These are phyloP conservation scores for Lepus townsendii DNA, from an alignment of 2,797 vertebrate species.

Conservation along the genomic window DNA sequence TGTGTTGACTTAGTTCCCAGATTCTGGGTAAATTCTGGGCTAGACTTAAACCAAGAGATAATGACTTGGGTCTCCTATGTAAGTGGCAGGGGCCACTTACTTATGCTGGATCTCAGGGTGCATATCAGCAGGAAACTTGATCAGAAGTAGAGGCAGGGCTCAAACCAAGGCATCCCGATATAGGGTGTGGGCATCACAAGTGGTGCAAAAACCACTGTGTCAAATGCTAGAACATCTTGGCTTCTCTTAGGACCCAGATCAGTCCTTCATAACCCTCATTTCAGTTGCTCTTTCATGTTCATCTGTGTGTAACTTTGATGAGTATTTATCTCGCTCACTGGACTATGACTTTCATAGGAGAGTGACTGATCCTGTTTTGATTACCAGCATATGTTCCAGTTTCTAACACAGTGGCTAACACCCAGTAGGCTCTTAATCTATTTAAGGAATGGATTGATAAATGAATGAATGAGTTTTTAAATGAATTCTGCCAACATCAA, in stretches of 20 bases:
- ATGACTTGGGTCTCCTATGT: no score
- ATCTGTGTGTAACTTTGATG: not conserved
- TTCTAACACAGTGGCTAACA: not conserved
- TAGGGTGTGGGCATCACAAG: no score
- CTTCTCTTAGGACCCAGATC: not conserved
- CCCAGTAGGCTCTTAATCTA: not conserved
- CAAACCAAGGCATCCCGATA: no score
- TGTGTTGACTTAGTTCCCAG: no score
- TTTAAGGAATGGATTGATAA: not conserved
- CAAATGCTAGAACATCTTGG: not conserved
- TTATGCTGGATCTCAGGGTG: no score
- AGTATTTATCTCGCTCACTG: not conserved
- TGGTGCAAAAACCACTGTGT: no score
- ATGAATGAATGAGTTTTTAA: not conserved
- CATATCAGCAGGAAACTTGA: no score
- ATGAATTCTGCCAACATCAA: constrained; percentile 5
- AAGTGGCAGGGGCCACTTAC: no score
- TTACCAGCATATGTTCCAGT: not conserved
- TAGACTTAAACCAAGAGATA: no score
- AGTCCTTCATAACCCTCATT: not conserved
- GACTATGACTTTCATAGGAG: not conserved
- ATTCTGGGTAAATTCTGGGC: no score
- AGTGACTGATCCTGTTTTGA: not conserved
- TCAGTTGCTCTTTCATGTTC: not conserved
- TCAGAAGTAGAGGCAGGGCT: no score